These are phyloP conservation scores for Cryptus viduatorius DNA, from an alignment of 2,888 invertebrate genomes.

Conservation along the genomic window DNA sequence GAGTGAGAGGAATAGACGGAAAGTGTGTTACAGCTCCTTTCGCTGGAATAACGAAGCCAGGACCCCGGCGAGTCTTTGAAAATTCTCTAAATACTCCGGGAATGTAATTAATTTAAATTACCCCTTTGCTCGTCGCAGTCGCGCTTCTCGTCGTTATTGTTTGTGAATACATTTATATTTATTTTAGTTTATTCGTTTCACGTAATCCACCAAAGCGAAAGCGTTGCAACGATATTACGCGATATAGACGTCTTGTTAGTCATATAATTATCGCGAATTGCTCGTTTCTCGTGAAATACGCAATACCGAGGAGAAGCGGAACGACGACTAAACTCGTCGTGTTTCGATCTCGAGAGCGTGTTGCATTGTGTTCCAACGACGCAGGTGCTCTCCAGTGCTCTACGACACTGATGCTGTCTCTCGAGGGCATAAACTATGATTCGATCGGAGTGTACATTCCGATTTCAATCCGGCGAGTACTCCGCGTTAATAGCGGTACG, in stretches of 20 bases:
- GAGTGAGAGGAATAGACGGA: constrained; percentile 21
- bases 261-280: not conserved
- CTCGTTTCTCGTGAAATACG: not conserved
- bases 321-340: not conserved
- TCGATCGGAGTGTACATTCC: not conserved
- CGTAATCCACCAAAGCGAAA: not conserved
- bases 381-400: not conserved
- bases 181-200: not conserved
- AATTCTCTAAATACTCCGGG: constrained; percentile 53
- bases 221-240: not conserved
- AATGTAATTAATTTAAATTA: constrained; percentile 53
- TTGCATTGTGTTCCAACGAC: not conserved
- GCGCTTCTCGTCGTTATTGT: not conserved
- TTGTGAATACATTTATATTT: not conserved
- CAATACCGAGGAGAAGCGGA: not conserved
- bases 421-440: not conserved
- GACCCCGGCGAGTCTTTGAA: constrained; percentile 18
- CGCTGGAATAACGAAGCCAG: not conserved
- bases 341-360: not conserved
- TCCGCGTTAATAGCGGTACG: not conserved
- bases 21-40: constrained; percentile 7
- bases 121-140: not conserved
- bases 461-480: not conserved
- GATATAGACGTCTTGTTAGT: not conserved
- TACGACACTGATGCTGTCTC: not conserved